Base-by-base conservation (phyloP, 2,888 invertebrate species). In the Miltochrista miniata region DNA sequence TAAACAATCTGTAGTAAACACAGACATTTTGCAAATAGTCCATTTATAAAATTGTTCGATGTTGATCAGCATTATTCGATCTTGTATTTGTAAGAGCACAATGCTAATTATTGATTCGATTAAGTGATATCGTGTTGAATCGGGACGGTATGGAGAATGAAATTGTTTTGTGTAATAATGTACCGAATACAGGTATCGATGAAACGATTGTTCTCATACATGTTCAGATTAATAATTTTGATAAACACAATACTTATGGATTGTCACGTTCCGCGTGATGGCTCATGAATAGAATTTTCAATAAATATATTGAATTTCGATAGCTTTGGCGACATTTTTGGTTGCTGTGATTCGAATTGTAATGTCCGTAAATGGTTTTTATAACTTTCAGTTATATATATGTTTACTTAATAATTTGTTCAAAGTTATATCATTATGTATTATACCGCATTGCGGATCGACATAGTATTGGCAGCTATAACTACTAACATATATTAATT, bases 71-170 rank as follows among this genome's bases (percentile, higher is more conserved):
- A 48, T 7, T 70, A 59, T 68, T 72, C 68, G 70, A 68, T 59
- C 55, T 58, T 24, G 49, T 71, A 65, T 76, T 71, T 68, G 70
- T 59, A 65, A 68, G 71, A 56, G 66, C 56, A 54, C 56, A 48
- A 61, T 67, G 73, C 63, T 76, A 70, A 77, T 78, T 76, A 78
- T 68, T 77, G 69, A 77, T 76, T 72, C 69, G 70, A 75, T 75
- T 71, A 72, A 76, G 61, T 70, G 70, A 69, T 73, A 70, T 70
- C 65, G 51, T 58, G 73, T 72, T 71, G 68, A 57, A 57, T 61
- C 55, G 61, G 44, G 49, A 56, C 53, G 53, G 45, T 29, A 13
- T 11, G 12, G 37, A 40, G 45, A n/a, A n/a, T n/a, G n/a, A n/a
- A n/a, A n/a, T n/a, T n/a, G n/a, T n/a, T n/a, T 59, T 47, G 37